These are phyloP conservation scores for Nasonia giraulti DNA, from an alignment of 1,140 invertebrate species.

Conservation along the genomic window DNA sequence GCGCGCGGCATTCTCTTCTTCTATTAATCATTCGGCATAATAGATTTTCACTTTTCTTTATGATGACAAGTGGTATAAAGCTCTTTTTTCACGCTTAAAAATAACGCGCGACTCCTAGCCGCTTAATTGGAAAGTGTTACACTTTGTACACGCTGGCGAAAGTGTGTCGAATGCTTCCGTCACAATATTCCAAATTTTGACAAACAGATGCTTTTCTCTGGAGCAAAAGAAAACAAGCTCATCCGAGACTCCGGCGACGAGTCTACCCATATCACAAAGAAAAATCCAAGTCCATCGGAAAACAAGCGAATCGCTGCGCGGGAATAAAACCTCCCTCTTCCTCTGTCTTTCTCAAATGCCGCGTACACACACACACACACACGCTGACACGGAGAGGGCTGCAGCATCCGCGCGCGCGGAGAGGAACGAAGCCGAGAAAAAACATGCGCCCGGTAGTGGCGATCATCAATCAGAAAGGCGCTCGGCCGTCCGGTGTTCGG, in stretches of 20 bases:
- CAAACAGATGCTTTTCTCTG: too few relatives aligned
- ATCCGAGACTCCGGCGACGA: background rate
- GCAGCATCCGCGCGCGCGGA: background rate
- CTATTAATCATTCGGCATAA: conserved; percentile 41
- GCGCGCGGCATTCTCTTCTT: conserved; percentile 17
- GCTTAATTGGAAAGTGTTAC: background rate
- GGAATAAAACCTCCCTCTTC: background rate
- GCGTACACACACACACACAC: background rate
- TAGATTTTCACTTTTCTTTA: conserved; percentile 45
- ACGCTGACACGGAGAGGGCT: background rate
- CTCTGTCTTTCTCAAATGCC: background rate
- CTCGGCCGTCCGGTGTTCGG: conserved; percentile 51
- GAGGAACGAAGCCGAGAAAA: conserved; percentile 14
- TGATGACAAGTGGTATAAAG: conserved; percentile 26
- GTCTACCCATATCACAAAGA: background rate
- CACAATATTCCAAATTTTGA: too few relatives aligned
- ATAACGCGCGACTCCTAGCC: background rate
- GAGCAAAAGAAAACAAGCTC: background rate
- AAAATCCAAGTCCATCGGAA: conserved; percentile 23
- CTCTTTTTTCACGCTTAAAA: conserved; percentile 34
- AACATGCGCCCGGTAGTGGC: conserved; percentile 25
- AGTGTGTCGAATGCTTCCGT: too few relatives aligned
- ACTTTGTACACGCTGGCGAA: background rate
- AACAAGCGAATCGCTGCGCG: conserved; percentile 27
- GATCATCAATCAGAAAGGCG: conserved; percentile 56